Evolutionary conservation across 1,140 invertebrate genomes (phyloP).

Genomic region (Pantala flavescens): DNA sequence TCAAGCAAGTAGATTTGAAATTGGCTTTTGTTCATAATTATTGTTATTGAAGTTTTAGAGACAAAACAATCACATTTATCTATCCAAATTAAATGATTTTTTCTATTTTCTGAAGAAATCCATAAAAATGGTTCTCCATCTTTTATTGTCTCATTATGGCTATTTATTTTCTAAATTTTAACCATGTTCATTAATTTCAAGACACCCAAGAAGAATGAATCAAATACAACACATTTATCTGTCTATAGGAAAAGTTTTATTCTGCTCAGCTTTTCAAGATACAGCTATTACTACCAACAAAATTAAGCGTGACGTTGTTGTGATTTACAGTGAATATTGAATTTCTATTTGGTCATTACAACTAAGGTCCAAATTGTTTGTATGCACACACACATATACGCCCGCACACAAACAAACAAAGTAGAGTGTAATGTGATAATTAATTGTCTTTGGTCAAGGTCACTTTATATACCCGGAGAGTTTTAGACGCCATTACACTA

Average conservation of each 20-base stretch:
- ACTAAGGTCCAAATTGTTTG: conserved; percentile 9
- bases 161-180: too few relatives aligned
- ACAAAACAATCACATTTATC: too few relatives aligned
- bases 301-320: conserved; percentile 5
- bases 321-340: conserved; percentile 3
- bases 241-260: conserved; percentile 10
- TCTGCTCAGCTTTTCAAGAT: conserved; percentile 2
- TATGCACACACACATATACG: conserved; percentile 1
- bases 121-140: too few relatives aligned
- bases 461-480: conserved; percentile 8
- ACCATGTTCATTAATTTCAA: too few relatives aligned
- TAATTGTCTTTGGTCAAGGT: conserved; percentile 6
- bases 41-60: too few relatives aligned
- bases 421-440: neutral
- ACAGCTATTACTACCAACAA: neutral
- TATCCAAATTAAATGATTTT: too few relatives aligned
- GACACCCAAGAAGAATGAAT: neutral
- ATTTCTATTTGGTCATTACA: conserved; percentile 7
- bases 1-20: too few relatives aligned
- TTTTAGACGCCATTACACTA: conserved; percentile 5
- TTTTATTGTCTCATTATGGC: too few relatives aligned
- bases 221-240: neutral
- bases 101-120: too few relatives aligned
- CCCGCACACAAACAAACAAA: conserved; percentile 5
- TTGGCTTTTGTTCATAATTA: too few relatives aligned